Conservation (phyloP, 2,113 vertebrate genomes). For the Thalassarche chlororhynchos region DNA sequence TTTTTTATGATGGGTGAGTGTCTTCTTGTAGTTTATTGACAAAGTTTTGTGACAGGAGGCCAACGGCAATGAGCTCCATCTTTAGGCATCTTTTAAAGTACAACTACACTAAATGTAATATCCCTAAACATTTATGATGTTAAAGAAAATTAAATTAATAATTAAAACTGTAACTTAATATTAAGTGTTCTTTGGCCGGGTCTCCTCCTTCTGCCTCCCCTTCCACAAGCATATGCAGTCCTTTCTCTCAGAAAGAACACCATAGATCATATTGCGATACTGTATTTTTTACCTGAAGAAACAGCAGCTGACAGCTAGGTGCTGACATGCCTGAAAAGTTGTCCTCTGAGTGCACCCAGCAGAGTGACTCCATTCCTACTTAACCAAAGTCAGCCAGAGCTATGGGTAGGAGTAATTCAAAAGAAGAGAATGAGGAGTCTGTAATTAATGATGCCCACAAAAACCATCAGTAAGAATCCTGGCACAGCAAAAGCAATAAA, state of each 20-base stretch:
- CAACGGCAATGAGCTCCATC: conserved; percentile 43
- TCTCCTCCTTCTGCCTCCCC: background rate
- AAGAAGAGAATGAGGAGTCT: background rate
- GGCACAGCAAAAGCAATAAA: background rate
- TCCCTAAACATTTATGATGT: conserved; percentile 14
- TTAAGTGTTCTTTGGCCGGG: background rate
- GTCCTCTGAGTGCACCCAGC: background rate
- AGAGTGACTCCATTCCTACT: conserved; percentile 5
- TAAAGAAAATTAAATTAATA: background rate
- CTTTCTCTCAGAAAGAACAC: background rate
- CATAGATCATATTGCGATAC: background rate
- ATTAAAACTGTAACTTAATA: conserved; percentile 20
- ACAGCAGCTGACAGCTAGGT: background rate
- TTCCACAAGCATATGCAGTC: background rate
- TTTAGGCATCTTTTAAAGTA: conserved; percentile 28
- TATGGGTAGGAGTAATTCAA: background rate
- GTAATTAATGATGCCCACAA: background rate
- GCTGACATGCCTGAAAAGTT: background rate
- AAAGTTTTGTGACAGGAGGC: conserved; percentile 42
- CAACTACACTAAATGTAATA: conserved; percentile 31
- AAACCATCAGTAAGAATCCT: background rate
- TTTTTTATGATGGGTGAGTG: background rate
- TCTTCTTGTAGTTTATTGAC: conserved; percentile 59
- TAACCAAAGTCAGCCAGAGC: background rate
- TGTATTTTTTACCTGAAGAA: background rate